Evolutionary conservation across 2,113 vertebrate genomes (phyloP), one percentile per base, ranked within the genome.

Genomic region (Hiodon tergisus): DNA sequence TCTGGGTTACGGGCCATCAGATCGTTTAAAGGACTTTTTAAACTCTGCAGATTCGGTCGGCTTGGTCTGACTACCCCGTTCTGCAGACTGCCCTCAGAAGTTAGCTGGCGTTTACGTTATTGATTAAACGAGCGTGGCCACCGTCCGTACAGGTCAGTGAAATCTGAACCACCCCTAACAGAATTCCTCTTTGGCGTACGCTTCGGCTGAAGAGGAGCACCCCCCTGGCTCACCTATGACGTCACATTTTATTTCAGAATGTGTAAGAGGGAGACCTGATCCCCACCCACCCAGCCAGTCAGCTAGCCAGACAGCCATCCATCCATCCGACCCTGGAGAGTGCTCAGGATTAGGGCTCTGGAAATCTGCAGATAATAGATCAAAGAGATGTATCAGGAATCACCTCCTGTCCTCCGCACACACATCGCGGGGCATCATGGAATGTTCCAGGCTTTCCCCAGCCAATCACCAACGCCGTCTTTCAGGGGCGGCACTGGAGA

Each of bases 351-450:
- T 89, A 89, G 80, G 31, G 76, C 82, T 80, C 84, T 88, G 87
- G 81, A 89, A 86, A 84, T 84, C 84, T 87, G 83, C 72, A 87
- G 88, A 91, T 90, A 90, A 90, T 86, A 86, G 87, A 91, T 90
- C 88, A 92, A 90, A 90, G 87, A 83, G 75, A 80, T 75, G 71
- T 78, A 85, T 77, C 82, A 61, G 73, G 83, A 78, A 84, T 80
- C 78, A 79, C 75, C 78, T 78, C 72, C 82, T 82, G 77, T 62
- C 76, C 85, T 86, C 80, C 83, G 78, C 85, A 86, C 85, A 73
- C 72, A 79, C n/a, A 79, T 81, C 80, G 80, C 86, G 79, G 82
- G 67, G 58, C 77, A 80, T 78, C 80, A 81, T 76, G 78, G 79
- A 81, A 76, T 83, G 82, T 82, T 78, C 82, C 76, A 76, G 77